phyloP scores from a whole-genome alignment of 2,888 invertebrate genomes.

The Hydropsyche betteni region DNA sequence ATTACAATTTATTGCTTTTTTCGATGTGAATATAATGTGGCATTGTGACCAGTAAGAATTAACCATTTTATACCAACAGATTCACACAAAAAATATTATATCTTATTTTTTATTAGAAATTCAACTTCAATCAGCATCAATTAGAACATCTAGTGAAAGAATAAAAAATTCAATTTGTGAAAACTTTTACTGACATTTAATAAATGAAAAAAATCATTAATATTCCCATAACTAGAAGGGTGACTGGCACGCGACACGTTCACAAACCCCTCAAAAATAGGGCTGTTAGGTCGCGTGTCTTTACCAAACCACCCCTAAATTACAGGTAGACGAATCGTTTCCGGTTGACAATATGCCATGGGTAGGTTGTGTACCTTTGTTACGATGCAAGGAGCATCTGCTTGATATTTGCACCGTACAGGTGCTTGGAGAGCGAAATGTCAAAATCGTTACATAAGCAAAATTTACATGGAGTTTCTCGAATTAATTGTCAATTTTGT shows the following conservation, averaged over 20 bases:
- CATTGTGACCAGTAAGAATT: no score
- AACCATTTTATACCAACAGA: no score
- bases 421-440: slow-evolving; percentile 4
- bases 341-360: neutral
- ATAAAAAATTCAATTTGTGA: no score
- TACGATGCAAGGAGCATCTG: neutral
- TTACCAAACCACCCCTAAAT: slow-evolving; percentile 2
- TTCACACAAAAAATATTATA: no score
- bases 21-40: no score
- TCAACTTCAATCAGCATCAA: no score
- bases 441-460: neutral
- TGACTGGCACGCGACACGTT: slow-evolving; percentile 21
- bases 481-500: no score
- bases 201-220: neutral
- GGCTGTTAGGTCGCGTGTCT: slow-evolving; percentile 12
- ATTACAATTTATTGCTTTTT: no score
- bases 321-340: slow-evolving; percentile 7
- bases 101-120: no score
- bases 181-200: no score
- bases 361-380: neutral
- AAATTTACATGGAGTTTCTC: no score
- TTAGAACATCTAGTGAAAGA: no score
- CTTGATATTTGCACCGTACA: slow-evolving; percentile 21
- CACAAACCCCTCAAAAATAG: slow-evolving; percentile 7
- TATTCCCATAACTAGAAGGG: neutral